These are phyloP conservation scores for Cotesia chilonis DNA, from an alignment of 1,140 invertebrate species.

Conservation along the genomic window DNA sequence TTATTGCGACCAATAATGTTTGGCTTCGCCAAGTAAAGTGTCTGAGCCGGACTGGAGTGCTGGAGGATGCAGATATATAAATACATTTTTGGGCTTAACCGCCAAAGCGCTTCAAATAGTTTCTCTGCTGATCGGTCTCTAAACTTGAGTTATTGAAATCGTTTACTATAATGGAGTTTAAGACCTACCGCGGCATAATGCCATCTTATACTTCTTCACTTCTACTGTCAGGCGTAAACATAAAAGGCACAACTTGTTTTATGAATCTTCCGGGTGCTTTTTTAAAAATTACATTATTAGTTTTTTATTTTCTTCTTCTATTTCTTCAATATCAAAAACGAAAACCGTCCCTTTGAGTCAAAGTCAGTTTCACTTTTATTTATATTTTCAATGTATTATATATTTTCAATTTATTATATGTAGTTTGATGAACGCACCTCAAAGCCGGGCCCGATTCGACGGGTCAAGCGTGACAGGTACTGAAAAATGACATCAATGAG, in stretches of 20 bases:
- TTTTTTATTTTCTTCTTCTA: no score
- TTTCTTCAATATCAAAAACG: no score
- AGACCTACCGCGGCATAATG: constrained; percentile 1
- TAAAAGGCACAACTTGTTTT: constrained; percentile 8
- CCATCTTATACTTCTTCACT: background rate
- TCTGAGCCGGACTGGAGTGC: background rate
- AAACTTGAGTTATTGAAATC: constrained; percentile 4
- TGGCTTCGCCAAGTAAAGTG: constrained; percentile 15
- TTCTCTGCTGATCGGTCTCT: background rate
- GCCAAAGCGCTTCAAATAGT: constrained; percentile 16
- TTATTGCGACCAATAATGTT: constrained; percentile 35
- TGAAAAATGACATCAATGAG: constrained; percentile 25
- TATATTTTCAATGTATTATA: no score
- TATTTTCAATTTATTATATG: no score
- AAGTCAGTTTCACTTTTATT: background rate
- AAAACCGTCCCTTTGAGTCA: background rate
- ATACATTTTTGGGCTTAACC: background rate
- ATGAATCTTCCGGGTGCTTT: no score
- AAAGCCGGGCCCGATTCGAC: background rate
- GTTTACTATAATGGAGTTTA: background rate
- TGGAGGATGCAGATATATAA: background rate
- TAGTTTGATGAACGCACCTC: background rate
- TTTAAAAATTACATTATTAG: no score
- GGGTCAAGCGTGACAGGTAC: constrained; percentile 19
- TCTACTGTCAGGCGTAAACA: no score